Base-by-base conservation (phyloP, 2,797 vertebrate genomes). In the Helarctos malayanus region DNA sequence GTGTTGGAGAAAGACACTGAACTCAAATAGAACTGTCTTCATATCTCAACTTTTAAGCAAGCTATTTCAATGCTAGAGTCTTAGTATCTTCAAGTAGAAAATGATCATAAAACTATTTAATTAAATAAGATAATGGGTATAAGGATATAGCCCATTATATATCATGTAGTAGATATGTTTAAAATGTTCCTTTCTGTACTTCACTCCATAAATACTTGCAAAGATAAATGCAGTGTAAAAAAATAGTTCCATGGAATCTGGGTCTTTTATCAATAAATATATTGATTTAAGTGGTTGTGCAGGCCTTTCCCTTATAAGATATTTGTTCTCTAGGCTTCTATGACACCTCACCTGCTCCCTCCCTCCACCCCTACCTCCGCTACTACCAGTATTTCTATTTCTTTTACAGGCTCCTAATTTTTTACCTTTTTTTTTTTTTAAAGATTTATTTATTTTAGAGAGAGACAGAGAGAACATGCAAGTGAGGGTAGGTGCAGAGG, bases 21-120 rank as follows among this genome's bases (percentile, higher is more conserved):
- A 54, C 23, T 63, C 47, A 81, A 63, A 63, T 16, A 88, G 32
- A 91, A 81, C 19, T 63, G 14, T 27, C n/a, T 93, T 95, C 47
- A 81, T 78, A 78, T 45, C 14, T 82, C 16, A 65, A 54, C 54
- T 82, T 52, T 89, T 32, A n/a, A 75, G 25, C 25, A 87, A 86
- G 10, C 14, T 47, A 35, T 35, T 73, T 56, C 9, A 76, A 16
- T 84, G 45, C 12, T 47, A 89, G 32, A 45, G 52, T 71, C 13
- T 81, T 52, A 41, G 2, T 79, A 41, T 38, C 16, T 68, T 49
- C 21, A 78, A 38, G 8, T 32, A 52, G 27, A 91, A 85, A 89
- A 45, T 63, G 27, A 41, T 75, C 41, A 63, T 45, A 65, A 90
- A 80, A 63, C n/a, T 65, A 16, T 32, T 93, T 69, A 52, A 32